These are phyloP conservation scores for Phalacrocorax aristotelis DNA, from an alignment of 2,113 vertebrate genomes.

Conservation along the genomic window DNA sequence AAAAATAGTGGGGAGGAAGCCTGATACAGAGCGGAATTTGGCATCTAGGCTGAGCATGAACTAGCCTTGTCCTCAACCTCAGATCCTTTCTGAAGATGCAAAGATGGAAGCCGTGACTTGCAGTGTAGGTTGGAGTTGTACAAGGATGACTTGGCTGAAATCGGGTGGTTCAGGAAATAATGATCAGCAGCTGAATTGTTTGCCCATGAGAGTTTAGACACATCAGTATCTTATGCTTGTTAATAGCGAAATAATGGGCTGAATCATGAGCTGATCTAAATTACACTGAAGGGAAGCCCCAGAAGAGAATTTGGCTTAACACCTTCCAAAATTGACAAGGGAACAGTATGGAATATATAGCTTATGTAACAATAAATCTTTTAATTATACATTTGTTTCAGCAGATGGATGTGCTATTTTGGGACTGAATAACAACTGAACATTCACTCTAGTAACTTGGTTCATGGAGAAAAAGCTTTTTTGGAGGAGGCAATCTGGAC, in stretches of 20 bases:
- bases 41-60: background rate
- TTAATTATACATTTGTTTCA: conserved; percentile 34
- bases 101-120: background rate
- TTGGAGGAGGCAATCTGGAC: conserved; percentile 1
- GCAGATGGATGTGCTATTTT: conserved; percentile 47
- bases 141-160: background rate
- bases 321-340: background rate
- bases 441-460: conserved; percentile 28
- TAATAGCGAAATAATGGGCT: background rate
- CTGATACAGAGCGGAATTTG: background rate
- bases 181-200: background rate
- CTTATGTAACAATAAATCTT: conserved; percentile 35
- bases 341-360: conserved; percentile 11
- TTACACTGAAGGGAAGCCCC: background rate
- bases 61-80: background rate
- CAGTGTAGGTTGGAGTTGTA: background rate
- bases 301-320: conserved; percentile 1
- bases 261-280: background rate
- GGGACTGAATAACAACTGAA: conserved; percentile 43
- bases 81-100: background rate
- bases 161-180: background rate
- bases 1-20: background rate
- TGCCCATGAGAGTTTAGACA: background rate
- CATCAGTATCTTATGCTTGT: background rate
- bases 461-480: background rate